These are phyloP conservation scores for Denticeps clupeoides DNA, from an alignment of 2,797 vertebrate genomes.

Conservation along the genomic window DNA sequence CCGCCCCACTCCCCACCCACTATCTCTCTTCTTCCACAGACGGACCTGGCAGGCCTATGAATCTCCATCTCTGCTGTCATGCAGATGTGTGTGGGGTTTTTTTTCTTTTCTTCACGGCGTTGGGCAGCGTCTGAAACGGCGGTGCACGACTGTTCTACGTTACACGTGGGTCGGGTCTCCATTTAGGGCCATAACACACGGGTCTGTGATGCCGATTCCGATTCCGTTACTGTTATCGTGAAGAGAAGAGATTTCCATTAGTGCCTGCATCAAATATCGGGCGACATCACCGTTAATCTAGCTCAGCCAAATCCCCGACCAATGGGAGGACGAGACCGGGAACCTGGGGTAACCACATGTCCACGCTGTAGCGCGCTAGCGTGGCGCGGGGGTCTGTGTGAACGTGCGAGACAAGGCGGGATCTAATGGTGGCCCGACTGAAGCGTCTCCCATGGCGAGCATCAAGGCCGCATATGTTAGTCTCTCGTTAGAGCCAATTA, in stretches of 20 bases:
- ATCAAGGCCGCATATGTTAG: slow-evolving; percentile 55
- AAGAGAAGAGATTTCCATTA: slow-evolving; percentile 53
- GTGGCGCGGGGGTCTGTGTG: not conserved
- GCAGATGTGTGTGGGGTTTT: too few species aligned
- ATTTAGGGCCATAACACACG: slow-evolving; percentile 31
- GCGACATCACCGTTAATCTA: slow-evolving; percentile 56
- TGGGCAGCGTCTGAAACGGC: slow-evolving; percentile 32
- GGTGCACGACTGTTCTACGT: slow-evolving; percentile 29
- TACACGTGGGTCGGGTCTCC: slow-evolving; percentile 33
- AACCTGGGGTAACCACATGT: slow-evolving; percentile 42
- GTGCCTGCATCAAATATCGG: slow-evolving; percentile 48
- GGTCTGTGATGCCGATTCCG: too few species aligned
- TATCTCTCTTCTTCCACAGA: slow-evolving; percentile 28
- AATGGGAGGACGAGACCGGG: slow-evolving; percentile 39
- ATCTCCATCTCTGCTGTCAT: slow-evolving; percentile 35
- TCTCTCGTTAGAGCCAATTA: slow-evolving; percentile 57
- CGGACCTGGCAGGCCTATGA: slow-evolving; percentile 24
- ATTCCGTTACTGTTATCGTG: slow-evolving; percentile 48
- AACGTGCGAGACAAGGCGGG: too few species aligned
- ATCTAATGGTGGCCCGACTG: too few species aligned
- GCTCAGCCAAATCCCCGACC: slow-evolving; percentile 49
- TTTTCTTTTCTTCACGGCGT: slow-evolving; percentile 53
- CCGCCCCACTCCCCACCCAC: too few species aligned
- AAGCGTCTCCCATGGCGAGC: slow-evolving; percentile 52
- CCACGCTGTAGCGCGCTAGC: not conserved